Evolutionary conservation across 2,888 invertebrate species (phyloP).

Genomic region (Machimus atricapillus): DNA sequence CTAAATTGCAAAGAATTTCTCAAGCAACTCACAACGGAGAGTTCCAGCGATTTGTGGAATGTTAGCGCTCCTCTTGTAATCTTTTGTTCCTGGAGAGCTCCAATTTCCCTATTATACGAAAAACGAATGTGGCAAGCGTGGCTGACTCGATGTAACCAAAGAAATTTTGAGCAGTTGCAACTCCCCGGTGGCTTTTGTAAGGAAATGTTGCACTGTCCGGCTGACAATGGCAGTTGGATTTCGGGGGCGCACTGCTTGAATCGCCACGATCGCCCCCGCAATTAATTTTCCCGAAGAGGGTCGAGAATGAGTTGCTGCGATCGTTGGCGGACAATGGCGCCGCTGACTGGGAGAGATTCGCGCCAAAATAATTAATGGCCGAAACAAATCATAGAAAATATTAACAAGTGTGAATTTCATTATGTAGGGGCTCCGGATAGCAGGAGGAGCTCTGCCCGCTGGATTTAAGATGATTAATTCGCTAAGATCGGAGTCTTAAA

Average conservation of each 20-base stretch:
- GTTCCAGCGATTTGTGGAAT: not conserved
- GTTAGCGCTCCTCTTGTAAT: not conserved
- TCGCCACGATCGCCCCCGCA: not conserved
- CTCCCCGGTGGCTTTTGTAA: not conserved
- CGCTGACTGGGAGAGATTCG: constrained; percentile 45
- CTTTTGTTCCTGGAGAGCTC: not conserved
- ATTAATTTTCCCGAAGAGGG: not conserved
- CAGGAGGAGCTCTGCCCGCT: not conserved
- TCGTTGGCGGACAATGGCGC: not conserved
- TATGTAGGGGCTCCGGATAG: not conserved
- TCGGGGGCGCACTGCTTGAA: not conserved
- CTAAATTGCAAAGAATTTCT: not conserved
- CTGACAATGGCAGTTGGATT: not conserved
- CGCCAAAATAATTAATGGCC: constrained; percentile 52
- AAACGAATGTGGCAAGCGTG: not conserved
- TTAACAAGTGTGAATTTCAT: constrained; percentile 59
- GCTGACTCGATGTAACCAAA: not conserved
- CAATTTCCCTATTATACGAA: not conserved
- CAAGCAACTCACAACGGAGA: not conserved
- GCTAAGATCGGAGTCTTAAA: constrained; percentile 8
- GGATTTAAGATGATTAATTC: constrained; percentile 37
- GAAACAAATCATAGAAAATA: constrained; percentile 52
- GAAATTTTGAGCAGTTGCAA: not conserved
- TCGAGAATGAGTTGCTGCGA: not conserved
- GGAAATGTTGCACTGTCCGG: not conserved